Conservation (phyloP, 2,113 vertebrate species). For the Ceyx cyanopectus region DNA sequence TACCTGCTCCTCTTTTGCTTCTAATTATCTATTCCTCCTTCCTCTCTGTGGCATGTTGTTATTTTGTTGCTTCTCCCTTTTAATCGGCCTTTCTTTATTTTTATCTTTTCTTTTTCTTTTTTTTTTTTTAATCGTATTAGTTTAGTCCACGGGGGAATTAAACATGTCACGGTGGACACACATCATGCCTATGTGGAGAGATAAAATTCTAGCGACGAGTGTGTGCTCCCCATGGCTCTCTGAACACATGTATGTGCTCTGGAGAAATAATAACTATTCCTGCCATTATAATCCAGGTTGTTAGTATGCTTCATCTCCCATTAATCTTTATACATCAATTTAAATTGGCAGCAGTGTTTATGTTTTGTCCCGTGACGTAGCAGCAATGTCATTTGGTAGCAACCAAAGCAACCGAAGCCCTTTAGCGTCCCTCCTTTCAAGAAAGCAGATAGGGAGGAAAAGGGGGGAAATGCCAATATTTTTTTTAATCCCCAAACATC, state of each 20-base stretch:
- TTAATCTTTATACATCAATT: conserved; percentile 67
- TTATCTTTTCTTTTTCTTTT: not conserved
- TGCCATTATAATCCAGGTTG: conserved; percentile 46
- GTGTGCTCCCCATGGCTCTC: not conserved
- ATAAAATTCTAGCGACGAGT: not conserved
- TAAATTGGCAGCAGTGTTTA: conserved; percentile 65
- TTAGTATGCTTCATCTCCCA: conserved; percentile 64
- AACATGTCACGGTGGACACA: conserved; percentile 52
- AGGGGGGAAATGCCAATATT: not conserved
- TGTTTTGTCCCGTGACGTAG: conserved; percentile 59
- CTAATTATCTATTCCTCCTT: conserved; percentile 76
- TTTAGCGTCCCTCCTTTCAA: not conserved
- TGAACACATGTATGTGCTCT: not conserved
- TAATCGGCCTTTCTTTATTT: conserved; percentile 60
- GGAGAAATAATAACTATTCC: conserved; percentile 47
- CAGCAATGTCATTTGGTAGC: conserved; percentile 51
- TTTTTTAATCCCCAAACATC: accelerated
- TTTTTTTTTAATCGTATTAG: conserved; percentile 36
- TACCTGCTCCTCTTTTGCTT: conserved; percentile 75
- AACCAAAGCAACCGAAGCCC: conserved; percentile 33
- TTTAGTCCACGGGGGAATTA: conserved; percentile 49
- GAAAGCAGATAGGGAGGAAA: not conserved
- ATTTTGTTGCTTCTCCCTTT: conserved; percentile 76
- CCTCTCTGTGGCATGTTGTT: conserved; percentile 72
- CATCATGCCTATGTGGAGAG: conserved; percentile 12